Conservation (phyloP, 2,797 vertebrate species). For the Manis javanica region DNA sequence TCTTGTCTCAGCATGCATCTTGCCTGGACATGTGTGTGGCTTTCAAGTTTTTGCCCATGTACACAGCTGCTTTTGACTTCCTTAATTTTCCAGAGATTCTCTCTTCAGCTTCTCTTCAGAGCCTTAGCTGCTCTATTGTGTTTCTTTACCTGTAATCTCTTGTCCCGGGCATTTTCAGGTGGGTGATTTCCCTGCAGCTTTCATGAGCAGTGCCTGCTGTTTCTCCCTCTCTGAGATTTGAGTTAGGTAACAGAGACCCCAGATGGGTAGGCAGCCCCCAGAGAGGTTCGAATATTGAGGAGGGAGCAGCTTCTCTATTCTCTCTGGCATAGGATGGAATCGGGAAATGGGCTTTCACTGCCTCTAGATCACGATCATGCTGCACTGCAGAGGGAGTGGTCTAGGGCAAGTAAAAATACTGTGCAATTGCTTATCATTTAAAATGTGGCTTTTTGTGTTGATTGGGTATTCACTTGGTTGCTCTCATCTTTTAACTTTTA, state of each 20-base stretch:
- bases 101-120: not conserved
- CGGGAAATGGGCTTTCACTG: not conserved
- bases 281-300: not conserved
- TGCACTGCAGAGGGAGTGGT: not conserved
- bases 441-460: not conserved
- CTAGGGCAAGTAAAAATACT: not conserved
- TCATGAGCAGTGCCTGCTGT: not conserved
- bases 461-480: not conserved
- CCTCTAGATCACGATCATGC: not conserved
- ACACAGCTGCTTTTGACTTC: not conserved
- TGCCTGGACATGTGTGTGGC: not conserved
- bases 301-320: not conserved
- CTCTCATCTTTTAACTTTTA: not conserved
- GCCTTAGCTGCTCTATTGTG: not conserved
- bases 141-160: not conserved
- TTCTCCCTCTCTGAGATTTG: not conserved
- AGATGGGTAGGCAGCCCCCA: not conserved
- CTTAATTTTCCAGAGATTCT: not conserved
- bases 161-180: not conserved
- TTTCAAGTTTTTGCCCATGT: not conserved
- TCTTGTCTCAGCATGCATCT: not conserved
- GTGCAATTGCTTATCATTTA: not conserved
- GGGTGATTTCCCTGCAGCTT: not conserved
- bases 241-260: not conserved
- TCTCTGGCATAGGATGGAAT: not conserved